These are phyloP conservation scores for Pseudorasbora parva DNA, from an alignment of 2,113 vertebrate species.

Conservation along the genomic window DNA sequence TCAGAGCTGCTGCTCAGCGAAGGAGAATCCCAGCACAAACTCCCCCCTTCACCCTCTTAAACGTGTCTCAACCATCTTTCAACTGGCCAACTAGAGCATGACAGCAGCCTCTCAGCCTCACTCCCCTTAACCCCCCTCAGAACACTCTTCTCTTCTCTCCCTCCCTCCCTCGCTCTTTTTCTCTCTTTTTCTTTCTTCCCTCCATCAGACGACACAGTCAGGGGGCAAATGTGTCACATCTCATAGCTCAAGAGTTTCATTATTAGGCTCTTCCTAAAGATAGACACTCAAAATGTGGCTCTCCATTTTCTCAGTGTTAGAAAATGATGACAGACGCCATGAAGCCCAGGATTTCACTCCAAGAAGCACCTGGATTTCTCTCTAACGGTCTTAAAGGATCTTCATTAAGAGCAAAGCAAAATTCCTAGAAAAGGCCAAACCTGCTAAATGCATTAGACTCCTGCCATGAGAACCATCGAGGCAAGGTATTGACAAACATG, in stretches of 20 bases:
- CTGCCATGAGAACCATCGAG: slow-evolving; percentile 3
- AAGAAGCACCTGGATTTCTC: slow-evolving; percentile 17
- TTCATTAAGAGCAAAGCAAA: slow-evolving; percentile 12
- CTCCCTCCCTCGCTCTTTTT: slow-evolving; percentile 10
- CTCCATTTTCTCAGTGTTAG: not conserved
- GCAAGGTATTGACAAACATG: not conserved
- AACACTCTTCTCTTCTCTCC: slow-evolving; percentile 28
- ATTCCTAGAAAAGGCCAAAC: slow-evolving; percentile 1
- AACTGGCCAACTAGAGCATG: slow-evolving; percentile 53
- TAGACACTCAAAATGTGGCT: slow-evolving; percentile 34
- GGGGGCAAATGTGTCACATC: slow-evolving; percentile 42
- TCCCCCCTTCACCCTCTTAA: slow-evolving; percentile 35
- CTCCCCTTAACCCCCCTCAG: slow-evolving; percentile 28
- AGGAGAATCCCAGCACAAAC: slow-evolving; percentile 36
- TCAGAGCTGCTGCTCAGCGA: slow-evolving; percentile 39
- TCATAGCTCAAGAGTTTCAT: slow-evolving; percentile 27
- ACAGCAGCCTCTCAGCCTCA: slow-evolving; percentile 44
- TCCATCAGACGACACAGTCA: slow-evolving; percentile 21
- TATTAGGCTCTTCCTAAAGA: slow-evolving; percentile 27
- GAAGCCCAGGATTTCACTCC: not conserved
- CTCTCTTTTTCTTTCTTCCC: slow-evolving; percentile 19
- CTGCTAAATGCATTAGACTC: slow-evolving; percentile 13
- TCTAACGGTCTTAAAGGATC: not conserved
- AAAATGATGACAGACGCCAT: not conserved
- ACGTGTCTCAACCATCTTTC: slow-evolving; percentile 48